Evolutionary conservation across 2,888 invertebrate species (phyloP), one percentile per base, ranked within the genome.

Genomic region (Acronicta alni): DNA sequence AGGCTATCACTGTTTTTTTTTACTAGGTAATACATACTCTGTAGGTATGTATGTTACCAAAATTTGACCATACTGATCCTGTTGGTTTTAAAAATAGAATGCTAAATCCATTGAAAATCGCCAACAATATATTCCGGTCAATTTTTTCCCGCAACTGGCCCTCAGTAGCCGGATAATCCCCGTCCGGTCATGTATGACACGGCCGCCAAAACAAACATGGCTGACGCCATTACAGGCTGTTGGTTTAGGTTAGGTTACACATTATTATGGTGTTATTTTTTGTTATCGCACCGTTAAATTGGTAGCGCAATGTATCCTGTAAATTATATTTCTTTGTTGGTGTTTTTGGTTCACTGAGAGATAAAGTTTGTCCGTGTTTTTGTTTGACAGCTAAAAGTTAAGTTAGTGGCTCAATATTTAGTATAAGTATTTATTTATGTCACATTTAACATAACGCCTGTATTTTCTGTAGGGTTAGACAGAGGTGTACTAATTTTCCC

Each of bases 191-290:
- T 90, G 89, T 91, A 86, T 85, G 89, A 91, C 92, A 92, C 92
- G 92, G 82, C 73, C 83, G 81, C 75, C 75, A 81, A 81, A 83
- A 83, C 83, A 87, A 90, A 91, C 83, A 90, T 83, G 85, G 84
- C 83, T 39, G 73, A 68, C 64, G 82, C 89, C 85, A 89, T 90
- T 90, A 89, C 82, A 83, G 41, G 67, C 67, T 85, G 92, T 91
- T 90, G 89, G 87, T 85, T 91, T 91, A 90, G 92, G 91, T 83
- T 84, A 78, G 80, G 86, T 90, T 89, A 90, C 89, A 89, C 86
- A 83, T 86, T 83, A 90, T 88, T 86, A 89, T 83, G 83, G 79
- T 77, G 80, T 83, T 82, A 81, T 85, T 88, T 82, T 80, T 81
- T 76, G 65, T 70, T 83, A 83, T 77, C 79, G 69, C 58, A 37